Evolutionary conservation across 2,888 invertebrate species (phyloP), one percentile per base, ranked within the genome.

Genomic region (Caenorhabditis japonica): DNA sequence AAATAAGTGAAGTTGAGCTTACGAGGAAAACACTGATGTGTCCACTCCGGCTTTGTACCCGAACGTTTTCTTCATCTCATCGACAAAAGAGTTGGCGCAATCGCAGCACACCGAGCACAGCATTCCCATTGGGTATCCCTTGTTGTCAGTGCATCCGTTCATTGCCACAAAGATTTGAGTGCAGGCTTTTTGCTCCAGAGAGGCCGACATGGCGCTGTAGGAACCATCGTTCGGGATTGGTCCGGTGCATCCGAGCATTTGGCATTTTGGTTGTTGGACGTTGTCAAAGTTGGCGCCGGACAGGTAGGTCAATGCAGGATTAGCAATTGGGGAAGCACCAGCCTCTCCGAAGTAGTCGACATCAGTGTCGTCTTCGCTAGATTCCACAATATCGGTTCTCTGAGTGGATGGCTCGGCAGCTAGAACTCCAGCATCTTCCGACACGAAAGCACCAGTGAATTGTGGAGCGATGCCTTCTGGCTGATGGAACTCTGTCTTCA

Each of bases 101-200:
- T 85, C 85, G 59, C 85, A 85, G 74, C 85, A 85, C 46, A 85
- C 79, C 19, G 79, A 79, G 78, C 85, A 85, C 17, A 83, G 60
- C 85, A 85, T 85, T 36, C 85, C 85, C 71, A 84, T 78, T 21
- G 83, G 84, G 68, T 84, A 84, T 52, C 83, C 83, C 62, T 74
- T 74, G 69, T 73, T 72, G 52, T 81, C 80, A 21, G 75, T 62
- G 66, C 84, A 84, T 25, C 80, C 78, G 61, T 84, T 84, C 59
- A 84, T 60, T 36, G 84, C 82, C 8, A 84, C 83, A 64, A 84
- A 84, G 15, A 80, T 80, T 58, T 84, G 81, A 43, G 71, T 77
- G 73, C 84, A 85, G 7, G 77, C 70, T 52, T 61, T 60, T 46
- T 68, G 39, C 8, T 77, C 68, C 19, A 69, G 34, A 13, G 58